Base-by-base conservation (phyloP, 2,888 invertebrate species). In the Ennomos erosarius region DNA sequence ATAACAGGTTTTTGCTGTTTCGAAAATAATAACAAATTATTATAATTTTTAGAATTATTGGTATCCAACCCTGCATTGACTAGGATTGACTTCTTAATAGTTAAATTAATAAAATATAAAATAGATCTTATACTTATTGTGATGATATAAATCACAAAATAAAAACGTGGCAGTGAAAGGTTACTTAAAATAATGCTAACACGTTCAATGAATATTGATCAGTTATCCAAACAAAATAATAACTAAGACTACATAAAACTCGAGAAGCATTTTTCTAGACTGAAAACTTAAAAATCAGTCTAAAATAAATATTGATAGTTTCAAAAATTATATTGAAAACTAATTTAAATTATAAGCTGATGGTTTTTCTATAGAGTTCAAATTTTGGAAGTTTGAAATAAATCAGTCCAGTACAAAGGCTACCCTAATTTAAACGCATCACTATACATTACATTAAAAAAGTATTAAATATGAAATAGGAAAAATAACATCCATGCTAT, bases 41-140 rank as follows among this genome's bases (percentile, higher is more conserved):
- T 35, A 9, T 35, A 9, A n/a, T n/a, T 9, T 35, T 34, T 45
- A 12, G 9, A 34, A 39, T 49, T 39, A 55, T 57, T 63, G 61
- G 73, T 81, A 85, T 82, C 87, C 90, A 91, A 90, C 90, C 91
- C 90, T 88, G 87, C 84, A 75, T 76, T 90, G 91, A 91, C 91
- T 91, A 91, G 91, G 91, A 90, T 89, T 89, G 91, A 84, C 84
- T 85, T 78, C 84, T 82, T 79, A 73, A 68, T 73, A 71, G 64
- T 53, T 74, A 62, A 57, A n/a, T n/a, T n/a, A n/a, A 67, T 71
- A 72, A 73, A 68, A 73, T 71, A 65, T 53, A 74, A 62, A 57
- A 67, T 71, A 72, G 61, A 72, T 62, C 55, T 64, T 26, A 26
- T n/a, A n/a, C n/a, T n/a, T n/a, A 26, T 26, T 69, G 73, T 69